Base-by-base conservation (phyloP, 2,888 invertebrate genomes). In the Cheilosia pagana region DNA sequence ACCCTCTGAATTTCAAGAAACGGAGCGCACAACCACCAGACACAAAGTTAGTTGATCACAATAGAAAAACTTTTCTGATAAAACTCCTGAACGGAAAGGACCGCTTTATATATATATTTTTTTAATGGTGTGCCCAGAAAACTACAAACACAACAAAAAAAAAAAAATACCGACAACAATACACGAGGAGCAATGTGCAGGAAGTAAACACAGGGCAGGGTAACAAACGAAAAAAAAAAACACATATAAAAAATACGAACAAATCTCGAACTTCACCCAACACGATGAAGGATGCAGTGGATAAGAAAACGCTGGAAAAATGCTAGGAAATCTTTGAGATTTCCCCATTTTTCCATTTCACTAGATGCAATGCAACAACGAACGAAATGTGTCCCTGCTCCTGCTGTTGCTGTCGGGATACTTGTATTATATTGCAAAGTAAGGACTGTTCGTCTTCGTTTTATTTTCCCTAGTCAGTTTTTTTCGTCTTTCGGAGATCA, bases 11-110 rank as follows among this genome's bases (percentile, higher is more conserved):
- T 67, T 25, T 31, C 50, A n/a, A 62, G 68, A 65, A 75, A 81
- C 70, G 57, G 43, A 81, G 63, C 75, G 43, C 43, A 71, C 74
- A 76, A 75, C 81, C 81, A 76, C 85, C 65, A 85, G 81, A 85
- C 85, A 71, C 45, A 81, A 85, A 85, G 75, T 85, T 81, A 85
- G 60, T 85, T 65, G 81, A 76, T 81, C 85, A 85, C 85, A 85
- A 85, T 85, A 85, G 81, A 81, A 81, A 85, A 85, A 85, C 75
- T 81, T 85, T 85, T 85, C 85, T 85, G 81, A 81, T 85, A 85
- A 85, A 85, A 85, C 85, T 85, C 85, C 70, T 79, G 68, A 78
- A 81, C 85, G 85, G 85, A 85, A 85, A 81, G 81, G 39, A 81
- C 81, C 75, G 81, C 67, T 85, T 81, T 81, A 70, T 83, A 70